These are phyloP conservation scores for Eclectus roratus DNA, from an alignment of 2,113 vertebrate genomes.

Conservation along the genomic window DNA sequence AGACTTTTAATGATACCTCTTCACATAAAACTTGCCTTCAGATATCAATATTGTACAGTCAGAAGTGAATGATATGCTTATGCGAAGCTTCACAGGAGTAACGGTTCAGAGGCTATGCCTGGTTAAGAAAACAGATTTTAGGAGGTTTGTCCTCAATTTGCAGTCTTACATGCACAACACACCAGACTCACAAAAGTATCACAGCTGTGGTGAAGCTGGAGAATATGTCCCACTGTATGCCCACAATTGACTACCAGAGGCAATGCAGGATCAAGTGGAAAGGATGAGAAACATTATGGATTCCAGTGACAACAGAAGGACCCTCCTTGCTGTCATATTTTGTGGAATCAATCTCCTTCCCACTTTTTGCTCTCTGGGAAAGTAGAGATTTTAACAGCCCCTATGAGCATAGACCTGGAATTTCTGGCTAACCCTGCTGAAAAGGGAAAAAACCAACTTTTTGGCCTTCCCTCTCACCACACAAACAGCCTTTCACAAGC, in stretches of 20 bases:
- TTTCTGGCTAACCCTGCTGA: background rate
- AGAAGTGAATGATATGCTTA: background rate
- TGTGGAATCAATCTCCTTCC: background rate
- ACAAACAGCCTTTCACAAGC: background rate
- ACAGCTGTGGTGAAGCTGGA: background rate
- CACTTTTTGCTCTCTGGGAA: background rate
- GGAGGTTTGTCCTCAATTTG: background rate
- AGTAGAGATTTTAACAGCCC: background rate
- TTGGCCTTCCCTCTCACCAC: background rate
- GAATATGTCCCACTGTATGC: background rate
- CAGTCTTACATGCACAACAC: background rate
- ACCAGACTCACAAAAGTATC: background rate
- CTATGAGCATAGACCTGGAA: background rate
- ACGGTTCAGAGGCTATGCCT: background rate
- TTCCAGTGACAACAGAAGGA: background rate
- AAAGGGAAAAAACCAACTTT: background rate
- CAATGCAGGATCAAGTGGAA: background rate
- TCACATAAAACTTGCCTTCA: background rate
- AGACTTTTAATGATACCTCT: background rate
- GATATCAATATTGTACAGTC: background rate
- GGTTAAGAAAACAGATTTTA: background rate
- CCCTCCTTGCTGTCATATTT: background rate
- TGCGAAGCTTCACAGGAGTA: background rate
- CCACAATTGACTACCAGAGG: background rate
- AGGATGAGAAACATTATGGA: background rate